Evolutionary conservation across 2,797 vertebrate species (phyloP).

Genomic region (Micromesistius poutassou): DNA sequence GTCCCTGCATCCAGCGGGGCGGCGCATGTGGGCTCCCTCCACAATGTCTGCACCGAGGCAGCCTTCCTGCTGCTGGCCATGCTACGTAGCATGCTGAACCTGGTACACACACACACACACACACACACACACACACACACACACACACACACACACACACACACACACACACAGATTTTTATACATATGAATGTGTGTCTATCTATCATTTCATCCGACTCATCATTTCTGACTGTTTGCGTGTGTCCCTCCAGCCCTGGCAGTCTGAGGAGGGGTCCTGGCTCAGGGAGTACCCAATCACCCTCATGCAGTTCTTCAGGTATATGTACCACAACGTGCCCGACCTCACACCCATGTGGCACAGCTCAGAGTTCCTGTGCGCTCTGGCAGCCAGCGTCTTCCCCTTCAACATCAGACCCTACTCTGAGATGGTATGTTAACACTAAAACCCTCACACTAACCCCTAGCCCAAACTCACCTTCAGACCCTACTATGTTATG

Average conservation of each 20-base stretch:
- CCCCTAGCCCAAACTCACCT: slow-evolving; percentile 42
- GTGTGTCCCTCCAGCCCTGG: slow-evolving; percentile 81
- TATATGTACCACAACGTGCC: slow-evolving; percentile 97
- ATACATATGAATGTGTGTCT: too few species aligned
- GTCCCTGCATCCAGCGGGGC: slow-evolving; percentile 91
- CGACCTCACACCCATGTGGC: slow-evolving; percentile 91
- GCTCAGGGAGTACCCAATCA: slow-evolving; percentile 96
- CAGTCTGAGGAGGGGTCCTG: slow-evolving; percentile 98
- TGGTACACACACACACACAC: slow-evolving; percentile 63
- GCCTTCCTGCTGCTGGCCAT: slow-evolving; percentile 92
- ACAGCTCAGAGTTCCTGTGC: slow-evolving; percentile 94
- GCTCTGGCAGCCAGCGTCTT: slow-evolving; percentile 90
- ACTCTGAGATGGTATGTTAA: slow-evolving; percentile 91
- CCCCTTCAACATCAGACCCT: slow-evolving; percentile 96
- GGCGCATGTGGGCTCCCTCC: slow-evolving; percentile 84
- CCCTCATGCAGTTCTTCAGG: slow-evolving; percentile 97
- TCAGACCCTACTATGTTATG: neutral
- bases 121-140: neutral
- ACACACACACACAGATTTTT: too few species aligned
- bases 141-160: neutral
- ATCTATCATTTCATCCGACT: neutral
- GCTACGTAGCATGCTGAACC: slow-evolving; percentile 98
- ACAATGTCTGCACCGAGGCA: slow-evolving; percentile 91
- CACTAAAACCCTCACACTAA: neutral
- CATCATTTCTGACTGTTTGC: too few species aligned